A percentile compares a stretch with the other conserved stretches of the same genome.
phyloP scores from a whole-genome alignment of 2,888 invertebrate genomes.

The Temnothorax unifasciatus region DNA sequence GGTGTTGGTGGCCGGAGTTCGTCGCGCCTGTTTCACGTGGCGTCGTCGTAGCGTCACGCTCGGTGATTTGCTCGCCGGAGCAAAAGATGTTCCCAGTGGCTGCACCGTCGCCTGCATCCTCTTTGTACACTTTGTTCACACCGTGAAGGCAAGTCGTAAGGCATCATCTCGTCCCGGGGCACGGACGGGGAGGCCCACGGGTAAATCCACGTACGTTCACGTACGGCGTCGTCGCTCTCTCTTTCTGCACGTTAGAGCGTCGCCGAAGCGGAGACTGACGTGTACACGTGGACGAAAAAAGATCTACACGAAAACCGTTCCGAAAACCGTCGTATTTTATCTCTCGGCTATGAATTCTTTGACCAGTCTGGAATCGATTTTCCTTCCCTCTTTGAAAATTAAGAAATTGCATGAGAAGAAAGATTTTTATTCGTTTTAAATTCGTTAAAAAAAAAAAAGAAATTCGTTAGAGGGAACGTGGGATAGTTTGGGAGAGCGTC shows the following conservation, averaged over 20 bases:
- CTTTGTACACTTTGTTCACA: conserved; percentile 80
- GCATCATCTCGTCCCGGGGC: conserved; percentile 58
- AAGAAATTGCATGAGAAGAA: conserved; percentile 7
- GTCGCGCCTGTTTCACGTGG: conserved; percentile 57
- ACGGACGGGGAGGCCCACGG: conserved; percentile 27
- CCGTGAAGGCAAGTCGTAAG: conserved; percentile 75
- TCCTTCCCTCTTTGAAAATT: conserved; percentile 12
- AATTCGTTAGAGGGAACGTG: not conserved
- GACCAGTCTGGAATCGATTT: conserved; percentile 24
- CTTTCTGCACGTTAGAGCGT: conserved; percentile 66
- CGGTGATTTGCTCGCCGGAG: conserved; percentile 82
- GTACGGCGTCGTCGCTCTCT: conserved; percentile 58
- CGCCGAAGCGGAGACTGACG: conserved; percentile 64
- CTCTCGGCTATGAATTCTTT: conserved; percentile 12
- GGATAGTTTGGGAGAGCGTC: not conserved
- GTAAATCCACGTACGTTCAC: conserved; percentile 63
- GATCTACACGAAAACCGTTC: conserved; percentile 38
- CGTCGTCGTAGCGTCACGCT: conserved; percentile 73
- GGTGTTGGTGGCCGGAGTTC: conserved; percentile 54
- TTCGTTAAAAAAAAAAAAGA: not conserved
- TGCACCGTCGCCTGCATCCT: conserved; percentile 82
- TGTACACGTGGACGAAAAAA: conserved; percentile 58
- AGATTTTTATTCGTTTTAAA: not conserved
- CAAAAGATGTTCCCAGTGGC: conserved; percentile 82
- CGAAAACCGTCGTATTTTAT: conserved; percentile 49